Evolutionary conservation across 2,113 vertebrate species (phyloP), one percentile per base, ranked within the genome.

Genomic region (Hippocampus abdominalis): DNA sequence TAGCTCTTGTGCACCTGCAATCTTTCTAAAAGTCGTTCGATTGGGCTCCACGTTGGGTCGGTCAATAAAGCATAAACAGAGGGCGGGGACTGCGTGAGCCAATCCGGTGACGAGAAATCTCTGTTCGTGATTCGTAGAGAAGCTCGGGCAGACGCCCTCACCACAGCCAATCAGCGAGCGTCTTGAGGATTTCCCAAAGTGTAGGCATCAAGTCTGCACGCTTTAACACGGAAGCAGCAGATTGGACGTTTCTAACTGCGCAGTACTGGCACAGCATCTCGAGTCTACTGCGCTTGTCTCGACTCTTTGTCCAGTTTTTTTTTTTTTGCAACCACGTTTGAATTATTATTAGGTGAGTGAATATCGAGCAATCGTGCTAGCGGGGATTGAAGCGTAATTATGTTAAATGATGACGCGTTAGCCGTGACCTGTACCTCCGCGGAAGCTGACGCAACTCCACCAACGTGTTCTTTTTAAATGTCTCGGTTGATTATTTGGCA

Each of bases 101-200:
- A 12, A 69, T 48, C 8, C 73, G 65, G 8, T 65, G 25, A 73
- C 15, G 25, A 79, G 72, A 77, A 75, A 61, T n/a, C 70, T 40
- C 0, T 0, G 0, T 54, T 71, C 8, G 13, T 71, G 74, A 88
- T 84, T 90, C 82, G 86, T 4, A 0, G 13, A 39, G 6, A 0
- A 0, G 9, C 3, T 46, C 25, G 72, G 67, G 74, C 74, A 68
- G 64, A 82, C 91, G 86, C 91, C 91, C 87, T 27, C 74, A 8
- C n/a, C 1, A n/a, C 59, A 85, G 71, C 91, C 90, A 92, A 91
- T 93, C 27, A 56, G 68, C 64, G 69, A 0, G 0, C 5, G 2
- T 0, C 1, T 0, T 63, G 27, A 42, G 9, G 6, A 15, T 27
- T 1, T 1, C 25, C 20, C 68, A 83, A 79, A 80, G 81, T 78